Percentiles rank a stretch among this genome's conserved stretches.
Conservation (phyloP, 2,888 invertebrate species). For the Cataglyphis albicans region DNA sequence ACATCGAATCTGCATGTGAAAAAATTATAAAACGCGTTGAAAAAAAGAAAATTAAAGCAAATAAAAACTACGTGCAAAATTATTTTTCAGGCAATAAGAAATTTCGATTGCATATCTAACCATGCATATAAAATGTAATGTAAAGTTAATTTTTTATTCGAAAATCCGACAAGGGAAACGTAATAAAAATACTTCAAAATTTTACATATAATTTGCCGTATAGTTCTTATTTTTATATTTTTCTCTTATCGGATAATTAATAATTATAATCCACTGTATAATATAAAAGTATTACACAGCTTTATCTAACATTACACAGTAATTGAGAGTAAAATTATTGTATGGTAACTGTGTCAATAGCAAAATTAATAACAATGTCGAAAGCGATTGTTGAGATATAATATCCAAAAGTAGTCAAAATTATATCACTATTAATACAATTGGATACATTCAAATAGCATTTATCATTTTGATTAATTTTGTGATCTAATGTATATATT, state of each 20-base stretch:
- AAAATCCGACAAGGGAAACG: background rate
- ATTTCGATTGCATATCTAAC: background rate
- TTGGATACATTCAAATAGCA: background rate
- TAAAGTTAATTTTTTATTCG: conserved; percentile 23
- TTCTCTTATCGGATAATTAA: background rate
- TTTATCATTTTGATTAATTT: background rate
- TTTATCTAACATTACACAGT: too few species aligned
- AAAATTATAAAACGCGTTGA: background rate
- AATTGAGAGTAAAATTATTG: background rate
- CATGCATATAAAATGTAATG: background rate
- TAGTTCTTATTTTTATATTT: background rate
- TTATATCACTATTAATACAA: background rate
- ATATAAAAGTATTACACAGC: background rate
- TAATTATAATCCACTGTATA: background rate
- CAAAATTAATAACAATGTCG: background rate
- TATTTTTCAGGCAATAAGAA: background rate
- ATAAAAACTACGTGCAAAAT: background rate
- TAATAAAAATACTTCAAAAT: conserved; percentile 1
- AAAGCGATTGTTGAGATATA: background rate
- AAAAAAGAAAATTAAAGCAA: background rate
- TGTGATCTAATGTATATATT: too few species aligned
- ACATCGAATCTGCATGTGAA: background rate
- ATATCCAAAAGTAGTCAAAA: conserved; percentile 1
- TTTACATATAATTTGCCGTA: conserved; percentile 1
- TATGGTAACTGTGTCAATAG: background rate